phyloP scores from a whole-genome alignment of 2,888 invertebrate genomes.

The Loripinus fragilis region DNA sequence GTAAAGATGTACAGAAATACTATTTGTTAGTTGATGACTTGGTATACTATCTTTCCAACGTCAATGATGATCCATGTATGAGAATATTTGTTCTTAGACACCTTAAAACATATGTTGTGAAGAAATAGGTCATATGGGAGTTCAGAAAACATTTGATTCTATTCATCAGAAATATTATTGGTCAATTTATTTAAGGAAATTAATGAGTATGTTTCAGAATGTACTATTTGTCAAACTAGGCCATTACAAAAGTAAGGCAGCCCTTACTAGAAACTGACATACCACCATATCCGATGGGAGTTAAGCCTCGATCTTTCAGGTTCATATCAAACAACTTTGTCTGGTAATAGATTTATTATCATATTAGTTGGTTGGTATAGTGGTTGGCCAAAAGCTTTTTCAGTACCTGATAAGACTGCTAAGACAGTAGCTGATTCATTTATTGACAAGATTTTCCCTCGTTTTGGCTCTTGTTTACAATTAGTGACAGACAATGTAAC shows the following conservation, averaged over 20 bases:
- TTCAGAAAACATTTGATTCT: conserved; percentile 39
- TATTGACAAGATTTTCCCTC: too few species aligned
- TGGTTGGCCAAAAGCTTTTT: conserved; percentile 10
- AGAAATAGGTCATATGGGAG: conserved; percentile 42
- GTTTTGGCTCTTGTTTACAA: too few species aligned
- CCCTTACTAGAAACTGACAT: too few species aligned
- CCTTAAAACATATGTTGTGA: conserved; percentile 19
- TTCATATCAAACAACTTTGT: conserved; percentile 37
- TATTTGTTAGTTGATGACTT: conserved; percentile 41
- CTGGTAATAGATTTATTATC: conserved; percentile 38
- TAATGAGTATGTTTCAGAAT: conserved; percentile 15
- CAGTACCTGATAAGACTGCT: conserved; percentile 31
- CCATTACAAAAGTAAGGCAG: too few species aligned
- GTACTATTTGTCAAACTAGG: too few species aligned
- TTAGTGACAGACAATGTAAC: too few species aligned
- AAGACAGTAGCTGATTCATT: conserved; percentile 22
- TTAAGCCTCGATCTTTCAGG: conserved; percentile 37
- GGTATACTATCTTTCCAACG: conserved; percentile 43
- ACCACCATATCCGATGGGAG: conserved; percentile 20
- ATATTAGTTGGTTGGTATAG: not conserved
- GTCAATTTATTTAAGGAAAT: conserved; percentile 33
- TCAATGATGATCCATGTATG: conserved; percentile 28
- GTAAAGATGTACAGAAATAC: conserved; percentile 9
- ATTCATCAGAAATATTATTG: conserved; percentile 38
- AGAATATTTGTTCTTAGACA: not conserved